Base-by-base conservation (phyloP, 2,113 vertebrate genomes). In the Taurulus bubalis region DNA sequence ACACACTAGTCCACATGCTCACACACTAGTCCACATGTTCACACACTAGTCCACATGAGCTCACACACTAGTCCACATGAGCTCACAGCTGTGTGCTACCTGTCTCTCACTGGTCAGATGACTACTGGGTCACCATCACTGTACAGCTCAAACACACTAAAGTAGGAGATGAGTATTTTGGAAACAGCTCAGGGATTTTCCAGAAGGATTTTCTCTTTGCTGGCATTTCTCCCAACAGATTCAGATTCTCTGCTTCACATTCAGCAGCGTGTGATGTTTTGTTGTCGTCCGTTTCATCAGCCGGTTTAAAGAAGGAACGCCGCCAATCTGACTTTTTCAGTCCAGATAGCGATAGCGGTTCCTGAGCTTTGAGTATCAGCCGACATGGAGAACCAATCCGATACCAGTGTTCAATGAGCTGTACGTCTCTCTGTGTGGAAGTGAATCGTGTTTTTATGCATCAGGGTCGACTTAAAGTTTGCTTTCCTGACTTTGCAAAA, bases 171-270 rank as follows among this genome's bases (percentile, higher is more conserved):
- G 68, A 36, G 30, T 26, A 58, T 51, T 7, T 66, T 34, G 8
- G 30, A 34, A 51, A 34, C 81, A 73, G 40, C 20, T 18, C 15
- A 40, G 49, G n/a, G 70, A 75, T 49, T 77, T 82, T 80, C 32
- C 76, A 66, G 15, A 15, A 49, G 56, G 79, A 80, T 87, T 87
- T 80, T 40, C 70, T 65, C 71, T 59, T 63, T 15, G 15, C 42
- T 86, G 84, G 80, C 68, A 3, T 14, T n/a, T 40, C 55, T 82
- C 81, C 77, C 60, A 0, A 65, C 53, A 11, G 70, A 83, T 70
- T 82, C 72, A 59, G 69, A 74, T 55, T 56, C 26, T 63, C 73
- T 66, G 83, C 74, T 77, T 40, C 40, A 34, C 18, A 3, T 51
- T 24, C 20, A 5, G 74, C 56, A 5, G 71, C 16, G 55, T 49